Conservation (phyloP, 2,888 invertebrate species). For the Magallana nippona region DNA sequence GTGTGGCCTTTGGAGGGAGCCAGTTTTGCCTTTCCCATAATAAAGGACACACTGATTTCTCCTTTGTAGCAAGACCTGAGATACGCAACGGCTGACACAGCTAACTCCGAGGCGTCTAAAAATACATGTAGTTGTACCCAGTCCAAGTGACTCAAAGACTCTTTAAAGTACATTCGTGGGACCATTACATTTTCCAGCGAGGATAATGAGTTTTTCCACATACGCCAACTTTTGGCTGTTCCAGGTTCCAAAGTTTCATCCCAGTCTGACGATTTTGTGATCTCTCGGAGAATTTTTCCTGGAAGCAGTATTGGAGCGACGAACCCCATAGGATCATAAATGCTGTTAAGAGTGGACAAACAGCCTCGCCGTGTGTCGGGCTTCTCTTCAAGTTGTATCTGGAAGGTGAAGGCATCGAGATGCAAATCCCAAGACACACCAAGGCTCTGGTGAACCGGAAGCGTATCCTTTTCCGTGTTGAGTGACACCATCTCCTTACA, state of each 20-base stretch:
- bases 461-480: constrained; percentile 25
- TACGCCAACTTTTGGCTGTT: not conserved
- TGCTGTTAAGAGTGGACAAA: constrained; percentile 36
- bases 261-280: not conserved
- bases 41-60: constrained; percentile 10
- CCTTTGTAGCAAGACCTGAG: not conserved
- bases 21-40: constrained; percentile 48
- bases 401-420: constrained; percentile 34
- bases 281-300: constrained; percentile 35
- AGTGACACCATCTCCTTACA: constrained; percentile 25
- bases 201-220: constrained; percentile 11
- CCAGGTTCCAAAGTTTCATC: constrained; percentile 21
- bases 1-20: constrained; percentile 42
- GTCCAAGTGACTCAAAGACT: not conserved
- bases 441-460: constrained; percentile 38
- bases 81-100: constrained; percentile 43
- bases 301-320: constrained; percentile 13
- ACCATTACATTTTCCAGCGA: constrained; percentile 3
- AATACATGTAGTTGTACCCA: constrained; percentile 40
- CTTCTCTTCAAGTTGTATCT: not conserved
- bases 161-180: constrained; percentile 24
- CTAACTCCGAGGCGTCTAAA: constrained; percentile 48
- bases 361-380: constrained; percentile 36
- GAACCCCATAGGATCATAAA: constrained; percentile 49
- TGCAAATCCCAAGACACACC: constrained; percentile 37